Conservation (phyloP, 2,113 vertebrate genomes). For the Proterorhinus semilunaris region DNA sequence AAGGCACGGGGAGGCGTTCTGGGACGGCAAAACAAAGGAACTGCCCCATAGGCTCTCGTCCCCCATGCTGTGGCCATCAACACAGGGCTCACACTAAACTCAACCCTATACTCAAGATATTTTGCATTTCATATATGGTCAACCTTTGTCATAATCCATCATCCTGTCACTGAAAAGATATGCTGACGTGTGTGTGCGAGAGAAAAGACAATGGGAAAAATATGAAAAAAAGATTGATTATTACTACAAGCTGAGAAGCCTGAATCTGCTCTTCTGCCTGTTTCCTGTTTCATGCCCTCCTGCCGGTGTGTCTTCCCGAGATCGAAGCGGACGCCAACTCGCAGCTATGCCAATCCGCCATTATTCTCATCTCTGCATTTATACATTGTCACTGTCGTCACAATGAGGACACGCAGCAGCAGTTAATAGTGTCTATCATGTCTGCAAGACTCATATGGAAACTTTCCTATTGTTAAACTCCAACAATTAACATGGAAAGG, state of each 20-base stretch:
- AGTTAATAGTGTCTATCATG: slow-evolving; percentile 48
- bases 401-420: slow-evolving; percentile 26
- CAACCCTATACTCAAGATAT: slow-evolving; percentile 17
- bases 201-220: neutral
- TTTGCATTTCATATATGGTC: slow-evolving; percentile 10
- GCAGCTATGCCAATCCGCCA: slow-evolving; percentile 46
- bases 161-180: slow-evolving; percentile 18
- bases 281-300: slow-evolving; percentile 48
- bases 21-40: slow-evolving; percentile 41
- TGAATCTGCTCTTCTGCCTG: slow-evolving; percentile 46
- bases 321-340: slow-evolving; percentile 34
- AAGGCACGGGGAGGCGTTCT: slow-evolving; percentile 48
- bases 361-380: slow-evolving; percentile 39
- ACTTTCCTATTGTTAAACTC: slow-evolving; percentile 48
- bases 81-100: slow-evolving; percentile 20
- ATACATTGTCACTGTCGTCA: slow-evolving; percentile 32
- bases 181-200: neutral
- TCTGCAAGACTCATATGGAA: slow-evolving; percentile 43
- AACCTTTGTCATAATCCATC: slow-evolving; percentile 39
- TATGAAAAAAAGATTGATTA: slow-evolving; percentile 53
- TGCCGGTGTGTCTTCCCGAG: slow-evolving; percentile 46
- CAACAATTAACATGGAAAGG: slow-evolving; percentile 18
- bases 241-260: slow-evolving; percentile 53
- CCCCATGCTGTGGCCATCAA: slow-evolving; percentile 59
- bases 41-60: slow-evolving; percentile 58